Base-by-base conservation (phyloP, 2,888 invertebrate species). In the Colletes collaris region DNA sequence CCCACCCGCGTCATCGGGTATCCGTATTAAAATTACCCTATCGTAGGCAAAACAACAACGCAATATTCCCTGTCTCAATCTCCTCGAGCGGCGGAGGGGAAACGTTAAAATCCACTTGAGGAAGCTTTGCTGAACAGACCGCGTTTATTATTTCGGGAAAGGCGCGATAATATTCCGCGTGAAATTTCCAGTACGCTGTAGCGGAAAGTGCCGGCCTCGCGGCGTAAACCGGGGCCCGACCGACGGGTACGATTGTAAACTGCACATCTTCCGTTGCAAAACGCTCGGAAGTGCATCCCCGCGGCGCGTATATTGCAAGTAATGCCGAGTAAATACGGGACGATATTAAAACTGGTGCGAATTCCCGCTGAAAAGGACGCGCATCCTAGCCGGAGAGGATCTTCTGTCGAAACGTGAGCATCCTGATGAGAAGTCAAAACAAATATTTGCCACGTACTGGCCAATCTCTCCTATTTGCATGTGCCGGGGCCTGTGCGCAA, bases 371-470 rank as follows among this genome's bases (percentile, higher is more conserved):
- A 69, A 66, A 66, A 60, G 65, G 81, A 68, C 37, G 59, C 3
- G 64, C 19, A 72, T 73, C 58, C 55, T 63, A 53, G 67, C 10
- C 7, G 66, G 16, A 63, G 66, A 50, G 50, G 59, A 79, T 79
- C 80, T 70, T 69, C 63, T 37, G 52, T 16, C 10, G n/a, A 55
- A 13, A 35, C 68, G 27, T 44, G 60, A 49, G 65, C 67, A 52
- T 63, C 76, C 65, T 66, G 76, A 72, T 76, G 84, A 86, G 80
- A 82, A 82, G 84, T 80, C 85, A 74, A 80, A 85, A 87, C 85
- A 86, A 87, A 87, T 86, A 86, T 86, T 86, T 87, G 79, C 83
- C 82, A 85, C 85, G 87, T 85, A 84, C 86, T 79, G 86, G 81
- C 82, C 86, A 84, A 87, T 84, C 85, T 85, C 67, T 74, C 70